Evolutionary conservation across 1,140 invertebrate species (phyloP).

Genomic region (Eciton burchellii): DNA sequence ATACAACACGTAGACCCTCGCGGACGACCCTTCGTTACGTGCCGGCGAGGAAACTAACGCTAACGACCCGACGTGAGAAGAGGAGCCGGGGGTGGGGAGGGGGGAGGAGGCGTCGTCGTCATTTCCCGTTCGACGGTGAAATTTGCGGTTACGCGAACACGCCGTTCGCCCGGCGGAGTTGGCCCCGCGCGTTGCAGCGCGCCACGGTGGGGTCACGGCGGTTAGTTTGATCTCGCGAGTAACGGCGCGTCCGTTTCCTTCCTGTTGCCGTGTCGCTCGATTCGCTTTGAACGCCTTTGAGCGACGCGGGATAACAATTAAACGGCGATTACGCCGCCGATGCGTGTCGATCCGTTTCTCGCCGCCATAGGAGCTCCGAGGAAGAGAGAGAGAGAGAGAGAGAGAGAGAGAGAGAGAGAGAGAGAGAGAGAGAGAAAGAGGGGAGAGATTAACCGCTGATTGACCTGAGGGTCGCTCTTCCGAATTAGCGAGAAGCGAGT

Average conservation of each 20-base stretch:
- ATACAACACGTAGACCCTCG: constrained; percentile 33
- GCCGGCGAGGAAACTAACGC: constrained; percentile 57
- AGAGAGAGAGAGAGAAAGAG: neutral
- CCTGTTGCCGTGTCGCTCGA: constrained; percentile 32
- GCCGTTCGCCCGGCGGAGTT: constrained; percentile 34
- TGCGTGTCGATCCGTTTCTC: neutral
- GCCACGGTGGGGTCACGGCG: neutral
- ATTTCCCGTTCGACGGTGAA: constrained; percentile 62
- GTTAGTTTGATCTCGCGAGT: constrained; percentile 33
- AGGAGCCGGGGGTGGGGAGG: too few species aligned
- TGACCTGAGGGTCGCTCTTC: neutral
- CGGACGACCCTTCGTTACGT: constrained; percentile 62
- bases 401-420: neutral
- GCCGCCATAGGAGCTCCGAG: too few species aligned
- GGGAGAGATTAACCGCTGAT: neutral
- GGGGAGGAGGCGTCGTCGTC: constrained; percentile 50
- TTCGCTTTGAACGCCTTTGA: neutral
- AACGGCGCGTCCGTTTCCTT: constrained; percentile 24
- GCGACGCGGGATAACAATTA: neutral
- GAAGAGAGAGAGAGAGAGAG: neutral
- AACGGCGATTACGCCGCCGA: neutral
- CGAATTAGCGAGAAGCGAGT: neutral
- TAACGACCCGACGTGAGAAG: constrained; percentile 66
- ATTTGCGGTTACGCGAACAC: constrained; percentile 54
- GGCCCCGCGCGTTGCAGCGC: constrained; percentile 8